Evolutionary conservation across 2,113 vertebrate genomes (phyloP).

Genomic region (Columba livia): DNA sequence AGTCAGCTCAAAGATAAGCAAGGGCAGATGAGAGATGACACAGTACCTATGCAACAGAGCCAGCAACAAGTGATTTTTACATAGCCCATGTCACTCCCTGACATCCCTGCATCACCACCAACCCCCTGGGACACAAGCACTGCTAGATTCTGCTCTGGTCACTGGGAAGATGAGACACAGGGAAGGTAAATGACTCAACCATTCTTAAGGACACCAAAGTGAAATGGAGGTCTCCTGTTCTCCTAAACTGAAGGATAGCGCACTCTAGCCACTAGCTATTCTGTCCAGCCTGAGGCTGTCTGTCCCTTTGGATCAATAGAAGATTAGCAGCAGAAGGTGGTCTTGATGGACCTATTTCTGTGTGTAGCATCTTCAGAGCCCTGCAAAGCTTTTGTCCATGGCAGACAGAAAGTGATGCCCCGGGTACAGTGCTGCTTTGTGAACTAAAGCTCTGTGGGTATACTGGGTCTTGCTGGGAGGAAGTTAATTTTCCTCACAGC

Average conservation of each 20-base stretch:
- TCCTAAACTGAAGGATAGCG: neutral
- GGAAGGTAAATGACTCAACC: neutral
- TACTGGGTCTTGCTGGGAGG: neutral
- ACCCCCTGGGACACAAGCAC: neutral
- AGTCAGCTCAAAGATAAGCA: neutral
- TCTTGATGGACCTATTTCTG: neutral
- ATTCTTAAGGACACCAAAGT: neutral
- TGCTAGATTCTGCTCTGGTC: neutral
- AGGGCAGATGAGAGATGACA: neutral
- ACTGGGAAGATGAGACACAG: neutral
- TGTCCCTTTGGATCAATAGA: neutral
- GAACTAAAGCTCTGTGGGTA: neutral
- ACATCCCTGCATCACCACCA: neutral
- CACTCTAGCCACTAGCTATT: neutral
- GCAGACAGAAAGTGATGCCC: neutral
- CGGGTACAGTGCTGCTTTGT: neutral
- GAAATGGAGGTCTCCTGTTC: neutral
- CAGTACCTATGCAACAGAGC: neutral
- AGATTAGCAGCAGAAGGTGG: neutral
- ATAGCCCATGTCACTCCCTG: neutral
- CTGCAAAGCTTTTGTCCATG: neutral
- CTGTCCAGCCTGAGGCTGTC: neutral
- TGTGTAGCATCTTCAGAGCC: neutral
- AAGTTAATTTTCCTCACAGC: neutral
- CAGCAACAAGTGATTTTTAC: neutral